These are phyloP conservation scores for Chlorodrepanis virens DNA, from an alignment of 2,113 vertebrate genomes.

Conservation along the genomic window DNA sequence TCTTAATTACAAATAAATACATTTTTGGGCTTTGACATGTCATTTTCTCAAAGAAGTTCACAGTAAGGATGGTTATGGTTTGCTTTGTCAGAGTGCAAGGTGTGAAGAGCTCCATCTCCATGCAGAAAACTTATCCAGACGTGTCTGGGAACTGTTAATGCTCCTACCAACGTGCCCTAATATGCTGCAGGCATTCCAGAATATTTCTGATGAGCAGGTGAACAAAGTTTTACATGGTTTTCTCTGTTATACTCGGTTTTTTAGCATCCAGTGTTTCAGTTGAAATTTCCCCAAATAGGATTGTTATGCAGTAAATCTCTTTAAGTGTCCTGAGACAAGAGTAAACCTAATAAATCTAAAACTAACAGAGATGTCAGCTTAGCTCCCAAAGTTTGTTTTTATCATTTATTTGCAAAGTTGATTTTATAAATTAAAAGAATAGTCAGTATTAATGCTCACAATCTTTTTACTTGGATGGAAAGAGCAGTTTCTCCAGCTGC, in stretches of 20 bases:
- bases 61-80: background rate
- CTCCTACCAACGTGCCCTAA: conserved; percentile 97
- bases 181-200: conserved; percentile 98
- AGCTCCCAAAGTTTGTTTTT: background rate
- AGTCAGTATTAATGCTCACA: background rate
- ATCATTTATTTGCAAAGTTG: background rate
- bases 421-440: background rate
- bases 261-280: background rate
- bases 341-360: background rate
- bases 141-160: conserved; percentile 98
- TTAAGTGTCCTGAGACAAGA: background rate
- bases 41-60: background rate
- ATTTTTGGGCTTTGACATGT: background rate
- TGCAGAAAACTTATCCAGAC: conserved; percentile 94
- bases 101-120: conserved; percentile 98
- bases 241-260: background rate
- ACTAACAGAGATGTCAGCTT: background rate
- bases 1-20: background rate
- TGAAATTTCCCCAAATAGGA: background rate
- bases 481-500: background rate
- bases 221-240: background rate
- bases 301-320: background rate
- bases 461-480: background rate
- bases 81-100: conserved; percentile 79
- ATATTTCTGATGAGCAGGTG: conserved; percentile 94